Evolutionary conservation across 2,888 invertebrate species (phyloP), one percentile per base, ranked within the genome.

Genomic region (Odontomyia ornata): DNA sequence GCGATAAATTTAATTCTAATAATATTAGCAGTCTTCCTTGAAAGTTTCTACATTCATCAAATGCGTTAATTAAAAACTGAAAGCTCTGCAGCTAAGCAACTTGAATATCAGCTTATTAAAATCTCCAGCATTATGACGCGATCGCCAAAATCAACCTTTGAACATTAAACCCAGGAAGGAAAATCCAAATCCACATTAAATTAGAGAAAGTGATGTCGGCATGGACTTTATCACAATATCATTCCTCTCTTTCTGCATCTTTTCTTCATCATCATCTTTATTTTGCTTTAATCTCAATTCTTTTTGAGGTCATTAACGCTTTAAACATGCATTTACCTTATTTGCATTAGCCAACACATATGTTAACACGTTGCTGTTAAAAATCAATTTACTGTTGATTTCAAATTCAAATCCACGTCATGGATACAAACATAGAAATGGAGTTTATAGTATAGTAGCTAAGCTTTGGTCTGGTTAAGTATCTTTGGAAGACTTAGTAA

Each of bases 251-350:
- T 56, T 18, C 56, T 18, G 5, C 65, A 65, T 18, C 30, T 23
- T 5, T 13, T 65, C 15, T 23, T 30, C n/a, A 15, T 21, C 23
- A 15, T 30, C 4, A 65, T 9, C 11, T 65, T 28, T 15, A 65
- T 65, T 36, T n/a, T 36, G 36, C 36, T 36, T 36, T 9, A 36
- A 36, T 36, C 36, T 36, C 9, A 36, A 67, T 67, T 46, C 21
- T 23, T 67, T 67, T 64, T 21, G 43, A 27, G 67, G 67, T 67
- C 67, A 67, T 67, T 67, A 67, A 67, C 67, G 67, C 67, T 67
- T 67, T 27, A 43, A 36, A 43, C 46, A 46, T n/a, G 13, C 46
- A 43, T 43, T 67, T 23, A 21, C 11, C 60, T 60, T 25, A 60
- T 60, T 60, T 60, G 25, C 25, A 25, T 60, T 60, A 0, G n/a